Conservation (phyloP, 2,113 vertebrate genomes). For the Corythaixoides concolor region DNA sequence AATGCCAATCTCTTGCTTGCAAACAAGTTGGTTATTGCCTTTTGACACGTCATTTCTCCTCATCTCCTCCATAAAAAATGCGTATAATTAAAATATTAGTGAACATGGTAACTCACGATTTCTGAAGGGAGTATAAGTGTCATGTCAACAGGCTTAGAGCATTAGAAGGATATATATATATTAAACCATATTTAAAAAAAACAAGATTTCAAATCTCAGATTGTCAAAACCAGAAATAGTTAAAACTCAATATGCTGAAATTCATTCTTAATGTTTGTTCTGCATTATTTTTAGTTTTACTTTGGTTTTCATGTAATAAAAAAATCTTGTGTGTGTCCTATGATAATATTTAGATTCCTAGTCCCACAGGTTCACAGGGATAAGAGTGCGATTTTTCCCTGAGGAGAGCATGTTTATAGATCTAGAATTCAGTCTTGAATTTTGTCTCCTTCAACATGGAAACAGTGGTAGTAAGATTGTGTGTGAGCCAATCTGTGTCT, state of each 20-base stretch:
- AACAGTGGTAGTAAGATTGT: background rate
- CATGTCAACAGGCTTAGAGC: background rate
- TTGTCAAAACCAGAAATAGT: background rate
- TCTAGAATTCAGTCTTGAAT: background rate
- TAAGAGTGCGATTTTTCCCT: background rate
- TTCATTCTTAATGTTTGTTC: background rate
- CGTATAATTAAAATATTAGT: background rate
- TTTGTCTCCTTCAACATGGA: background rate
- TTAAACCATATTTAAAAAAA: background rate
- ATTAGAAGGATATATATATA: background rate
- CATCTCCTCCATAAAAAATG: background rate
- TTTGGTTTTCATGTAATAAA: background rate
- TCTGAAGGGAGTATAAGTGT: background rate
- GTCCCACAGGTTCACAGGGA: background rate
- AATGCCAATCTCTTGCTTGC: background rate
- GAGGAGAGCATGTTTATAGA: background rate
- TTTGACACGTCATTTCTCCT: background rate
- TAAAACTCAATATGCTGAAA: background rate
- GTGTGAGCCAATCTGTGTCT: background rate
- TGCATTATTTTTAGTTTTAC: background rate
- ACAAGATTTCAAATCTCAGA: background rate
- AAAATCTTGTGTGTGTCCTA: background rate
- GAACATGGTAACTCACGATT: background rate
- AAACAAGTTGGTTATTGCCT: background rate
- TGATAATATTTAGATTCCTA: background rate